Base-by-base conservation (phyloP, 2,888 invertebrate genomes). In the Amiota mariae region DNA sequence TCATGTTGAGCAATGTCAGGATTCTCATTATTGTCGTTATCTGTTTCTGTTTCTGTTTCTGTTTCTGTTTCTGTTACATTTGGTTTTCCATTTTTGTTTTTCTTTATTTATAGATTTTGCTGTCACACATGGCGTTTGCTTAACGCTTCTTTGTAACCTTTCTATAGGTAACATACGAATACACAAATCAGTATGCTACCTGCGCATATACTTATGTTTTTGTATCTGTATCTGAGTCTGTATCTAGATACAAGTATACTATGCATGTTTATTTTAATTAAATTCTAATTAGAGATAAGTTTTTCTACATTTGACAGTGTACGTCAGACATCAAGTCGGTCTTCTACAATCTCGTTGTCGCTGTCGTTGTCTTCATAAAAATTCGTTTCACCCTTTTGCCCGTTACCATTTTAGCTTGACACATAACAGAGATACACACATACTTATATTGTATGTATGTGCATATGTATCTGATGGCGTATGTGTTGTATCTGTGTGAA, bases 251-350 rank as follows among this genome's bases (percentile, higher is more conserved):
- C 36, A 36, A 36, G 13, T n/a, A 24, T 63, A 46, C 24, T 46
- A 46, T 61, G 72, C 76, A 71, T 74, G 79, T 80, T 81, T 81
- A 79, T 87, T 87, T 88, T 87, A 87, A 88, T 87, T 87, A 88
- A 87, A 88, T 88, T 88, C 87, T 87, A 88, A 87, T 88, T 88
- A 86, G 80, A 84, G 79, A 78, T 78, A 78, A 84, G 81, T 81
- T 80, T 80, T 70, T 68, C 59, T 36, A 68, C 51, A 67, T 72
- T 36, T 68, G 68, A 72, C 68, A 67, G 63, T 68, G 48, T 59
- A 47, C 56, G 67, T 15, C 72, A 61, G 15, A 8, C 20, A n/a
- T 47, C 24, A 54, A 61, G 61, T 20, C 20, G 24, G 12, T 20
- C 18, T 12, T 61, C 10, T 24, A 61, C 54, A 12, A n/a, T n/a